A percentile compares a stretch with the other conserved stretches of the same genome.
Conservation (phyloP, 2,888 invertebrate species). For the Quadroppia sp. region DNA sequence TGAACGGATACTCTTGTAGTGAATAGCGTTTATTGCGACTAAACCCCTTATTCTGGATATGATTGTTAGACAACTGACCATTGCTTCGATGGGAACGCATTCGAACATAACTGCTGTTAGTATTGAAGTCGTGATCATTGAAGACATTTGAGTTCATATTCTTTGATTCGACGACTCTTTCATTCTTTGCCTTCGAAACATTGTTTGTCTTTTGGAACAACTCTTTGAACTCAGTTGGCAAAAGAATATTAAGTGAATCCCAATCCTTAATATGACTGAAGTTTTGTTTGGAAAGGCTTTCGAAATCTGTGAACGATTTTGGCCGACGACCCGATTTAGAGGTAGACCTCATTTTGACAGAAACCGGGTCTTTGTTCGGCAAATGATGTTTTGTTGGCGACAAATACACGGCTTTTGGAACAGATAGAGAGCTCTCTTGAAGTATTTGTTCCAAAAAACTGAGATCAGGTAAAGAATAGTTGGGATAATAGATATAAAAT, state of each 20-base stretch:
- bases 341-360: neutral
- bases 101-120: neutral
- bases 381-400: constrained; percentile 46
- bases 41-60: neutral
- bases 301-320: constrained; percentile 75
- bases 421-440: constrained; percentile 48
- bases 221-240: constrained; percentile 66
- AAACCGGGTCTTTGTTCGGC: constrained; percentile 53
- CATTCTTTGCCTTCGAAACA: neutral
- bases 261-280: constrained; percentile 84
- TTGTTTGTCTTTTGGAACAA: constrained; percentile 41
- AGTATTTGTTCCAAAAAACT: constrained; percentile 65
- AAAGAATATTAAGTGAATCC: constrained; percentile 81
- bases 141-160: neutral
- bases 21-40: constrained; percentile 36
- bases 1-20: constrained; percentile 30
- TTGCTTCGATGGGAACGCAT: constrained; percentile 31
- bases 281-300: constrained; percentile 71
- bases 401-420: constrained; percentile 45
- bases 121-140: neutral
- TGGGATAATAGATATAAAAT: constrained; percentile 83
- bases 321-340: constrained; percentile 54
- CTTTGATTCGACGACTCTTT: neutral
- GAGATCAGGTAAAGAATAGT: constrained; percentile 81
- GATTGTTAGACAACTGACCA: neutral